Base-by-base conservation (phyloP, 2,888 invertebrate genomes). In the Leptinotarsa tumamoca region DNA sequence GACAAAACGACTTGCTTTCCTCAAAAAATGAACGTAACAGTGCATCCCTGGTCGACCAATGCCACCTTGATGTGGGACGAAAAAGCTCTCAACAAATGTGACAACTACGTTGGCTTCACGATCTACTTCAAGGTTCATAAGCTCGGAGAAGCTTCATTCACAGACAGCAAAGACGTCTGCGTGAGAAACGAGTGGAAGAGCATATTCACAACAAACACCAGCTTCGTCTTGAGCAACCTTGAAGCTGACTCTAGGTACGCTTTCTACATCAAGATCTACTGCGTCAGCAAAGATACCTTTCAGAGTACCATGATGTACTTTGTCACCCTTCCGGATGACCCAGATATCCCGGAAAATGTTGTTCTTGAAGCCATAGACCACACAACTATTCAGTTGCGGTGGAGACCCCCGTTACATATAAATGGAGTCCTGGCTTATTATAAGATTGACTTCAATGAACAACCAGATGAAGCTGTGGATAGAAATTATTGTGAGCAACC, bases 191-290 rank as follows among this genome's bases (percentile, higher is more conserved):
- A 82, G 5, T 68, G 72, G 70, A 50, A 56, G 14, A 54, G 67
- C 18, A n/a, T 49, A 13, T 66, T 72, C n/a, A 85, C 83, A 68
- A 79, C 78, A 13, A 70, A 58, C 49, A 58, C 58, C 70, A 58
- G 17, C 17, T 58, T 70, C 15, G 75, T 80, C 43, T 83, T 92
- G 27, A 83, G 87, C 0, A 87, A 90, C 67, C 87, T 96, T 21
- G 89, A 91, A 76, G 93, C 94, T 0, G 92, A 90, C 86, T 94
- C 94, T 0, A 90, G 90, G 67, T 97, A 97, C 86, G 94, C 93
- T 0, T 92, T 92, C 74, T 94, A 94, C 84, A 91, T 96, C 15
- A 92, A 93, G 84, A 83, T 80, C 13, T 85, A 86, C 72, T 78
- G 78, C 0, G 82, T 80, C 5, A 79, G 78, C 5, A 93, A 94